These are phyloP conservation scores for Latrodectus hesperus DNA, from an alignment of 2,888 invertebrate genomes.

Conservation along the genomic window DNA sequence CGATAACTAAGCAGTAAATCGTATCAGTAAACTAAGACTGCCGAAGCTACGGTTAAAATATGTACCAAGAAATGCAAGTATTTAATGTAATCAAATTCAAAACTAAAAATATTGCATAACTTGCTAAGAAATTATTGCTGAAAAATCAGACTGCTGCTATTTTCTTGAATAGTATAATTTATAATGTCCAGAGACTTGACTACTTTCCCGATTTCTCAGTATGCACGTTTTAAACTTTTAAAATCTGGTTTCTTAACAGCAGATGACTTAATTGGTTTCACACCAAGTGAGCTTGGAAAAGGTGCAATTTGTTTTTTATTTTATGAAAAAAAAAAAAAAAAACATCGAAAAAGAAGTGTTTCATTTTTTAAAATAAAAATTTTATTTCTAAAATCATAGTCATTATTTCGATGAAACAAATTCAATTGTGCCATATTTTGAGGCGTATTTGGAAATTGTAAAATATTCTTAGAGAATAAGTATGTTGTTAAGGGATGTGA, in stretches of 20 bases:
- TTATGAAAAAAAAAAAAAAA: too few species aligned
- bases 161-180: neutral
- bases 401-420: too few species aligned
- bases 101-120: neutral
- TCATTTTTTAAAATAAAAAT: too few species aligned
- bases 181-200: conserved; percentile 46
- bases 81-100: neutral
- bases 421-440: too few species aligned
- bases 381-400: too few species aligned
- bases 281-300: conserved; percentile 43
- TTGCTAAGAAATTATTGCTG: neutral
- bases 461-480: too few species aligned
- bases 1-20: neutral
- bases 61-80: neutral
- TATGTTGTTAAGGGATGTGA: too few species aligned
- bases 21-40: neutral
- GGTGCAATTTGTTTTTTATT: conserved; percentile 17
- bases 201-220: conserved; percentile 52
- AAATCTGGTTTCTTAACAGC: conserved; percentile 46
- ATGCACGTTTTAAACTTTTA: conserved; percentile 46
- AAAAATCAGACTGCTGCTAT: neutral
- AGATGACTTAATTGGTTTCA: conserved; percentile 60
- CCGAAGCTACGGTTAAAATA: neutral
- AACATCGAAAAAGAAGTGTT: too few species aligned
- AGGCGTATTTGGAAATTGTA: too few species aligned